Conservation (phyloP, 2,888 invertebrate genomes). For the Hyalella azteca region DNA sequence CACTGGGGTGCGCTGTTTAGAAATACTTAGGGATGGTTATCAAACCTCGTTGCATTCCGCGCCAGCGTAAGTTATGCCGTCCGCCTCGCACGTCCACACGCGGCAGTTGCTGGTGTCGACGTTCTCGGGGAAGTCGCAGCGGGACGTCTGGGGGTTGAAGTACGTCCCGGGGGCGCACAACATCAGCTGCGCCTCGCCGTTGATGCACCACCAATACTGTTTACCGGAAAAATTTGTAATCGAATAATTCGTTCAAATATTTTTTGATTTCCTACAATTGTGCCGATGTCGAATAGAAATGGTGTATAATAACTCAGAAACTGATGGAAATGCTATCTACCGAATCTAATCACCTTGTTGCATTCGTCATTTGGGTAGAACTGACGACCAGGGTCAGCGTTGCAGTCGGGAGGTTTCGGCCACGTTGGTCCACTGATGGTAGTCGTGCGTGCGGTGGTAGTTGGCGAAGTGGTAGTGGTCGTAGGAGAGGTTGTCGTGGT, state of each 20-base stretch:
- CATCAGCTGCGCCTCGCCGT: slow-evolving; percentile 35
- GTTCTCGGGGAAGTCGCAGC: slow-evolving; percentile 44
- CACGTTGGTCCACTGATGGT: slow-evolving; percentile 28
- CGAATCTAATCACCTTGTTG: slow-evolving; percentile 42
- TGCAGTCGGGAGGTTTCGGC: slow-evolving; percentile 39
- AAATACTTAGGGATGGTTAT: too few relatives aligned
- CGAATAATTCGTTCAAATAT: neutral
- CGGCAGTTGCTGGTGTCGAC: slow-evolving; percentile 48
- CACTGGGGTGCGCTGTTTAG: too few relatives aligned
- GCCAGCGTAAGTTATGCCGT: slow-evolving; percentile 41
- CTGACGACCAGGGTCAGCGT: neutral
- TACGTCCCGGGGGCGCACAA: slow-evolving; percentile 47
- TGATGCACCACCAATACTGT: slow-evolving; percentile 50
- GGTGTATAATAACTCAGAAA: neutral
- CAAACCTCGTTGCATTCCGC: slow-evolving; percentile 46
- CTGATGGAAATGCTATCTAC: neutral
- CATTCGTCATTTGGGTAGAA: slow-evolving; percentile 48
- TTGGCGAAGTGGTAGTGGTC: neutral
- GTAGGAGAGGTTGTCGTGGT: slow-evolving; percentile 5
- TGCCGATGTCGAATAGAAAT: neutral
- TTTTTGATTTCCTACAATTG: neutral
- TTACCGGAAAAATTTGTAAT: neutral
- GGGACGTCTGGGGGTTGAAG: slow-evolving; percentile 26
- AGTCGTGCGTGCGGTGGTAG: neutral
- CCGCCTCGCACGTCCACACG: slow-evolving; percentile 51